Evolutionary conservation across 2,888 invertebrate genomes (phyloP), one percentile per base, ranked within the genome.

Genomic region (Oeneis ivallda): DNA sequence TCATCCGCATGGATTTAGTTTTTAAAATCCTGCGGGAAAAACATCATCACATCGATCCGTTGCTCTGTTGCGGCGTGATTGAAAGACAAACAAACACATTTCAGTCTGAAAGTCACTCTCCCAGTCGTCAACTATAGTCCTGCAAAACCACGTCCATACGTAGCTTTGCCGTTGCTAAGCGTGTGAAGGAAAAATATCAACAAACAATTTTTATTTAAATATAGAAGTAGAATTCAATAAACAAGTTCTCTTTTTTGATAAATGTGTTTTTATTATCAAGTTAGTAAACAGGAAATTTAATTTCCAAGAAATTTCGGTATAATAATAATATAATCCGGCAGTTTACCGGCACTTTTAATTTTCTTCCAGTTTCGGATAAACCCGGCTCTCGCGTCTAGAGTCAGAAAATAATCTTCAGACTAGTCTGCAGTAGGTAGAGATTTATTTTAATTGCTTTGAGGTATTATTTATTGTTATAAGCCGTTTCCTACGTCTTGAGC

Each of bases 271-370:
- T 57, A 52, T n/a, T 64, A n/a, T 56, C n/a, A 5, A 13, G 11
- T 6, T 53, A 41, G 64, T 49, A 67, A 64, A 68, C 47, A 62
- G 59, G 60, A 60, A 68, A 64, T 64, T 70, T 52, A 57, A 66
- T 68, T 69, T 62, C 64, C 43, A 65, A 67, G 65, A 70, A 62
- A 61, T 63, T 64, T 70, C 43, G 57, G 65, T n/a, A n/a, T n/a
- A 69, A 63, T 66, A 66, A 47, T 68, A 66, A 52, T 68, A 64
- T 68, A 56, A 62, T 66, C 43, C 64, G 64, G 62, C 43, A 67
- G 59, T 65, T 71, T 66, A 61, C 58, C 58, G 47, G 63, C 70
- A 67, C 67, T 73, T 71, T 72, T 73, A 73, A 74, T 74, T 73
- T 71, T 73, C 70, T 72, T 66, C 50, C 60, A 69, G 68, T 58